Conservation (phyloP, 35 echinoderm and acorn worm genomes). For the Ophioderma brevispina region DNA sequence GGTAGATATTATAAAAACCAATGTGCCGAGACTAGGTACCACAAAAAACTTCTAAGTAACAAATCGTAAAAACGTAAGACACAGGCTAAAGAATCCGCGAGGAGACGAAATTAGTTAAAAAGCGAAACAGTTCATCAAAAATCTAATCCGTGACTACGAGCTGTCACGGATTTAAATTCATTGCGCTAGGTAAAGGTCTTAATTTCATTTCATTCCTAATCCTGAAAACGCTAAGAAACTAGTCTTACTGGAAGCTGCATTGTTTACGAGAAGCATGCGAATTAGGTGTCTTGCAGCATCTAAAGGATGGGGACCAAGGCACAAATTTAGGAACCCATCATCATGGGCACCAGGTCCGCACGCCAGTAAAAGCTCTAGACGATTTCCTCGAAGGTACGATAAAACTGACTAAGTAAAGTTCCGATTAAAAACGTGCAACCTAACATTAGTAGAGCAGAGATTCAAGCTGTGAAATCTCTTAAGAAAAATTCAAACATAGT, state of each 20-base stretch:
- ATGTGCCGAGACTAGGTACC: no score
- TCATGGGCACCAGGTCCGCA: slow-evolving; percentile 1
- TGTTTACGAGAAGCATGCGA: slow-evolving; percentile 7
- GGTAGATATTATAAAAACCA: no score
- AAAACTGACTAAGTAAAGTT: slow-evolving; percentile 19
- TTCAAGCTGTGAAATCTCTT: neutral
- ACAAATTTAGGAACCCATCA: neutral
- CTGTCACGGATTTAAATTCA: neutral
- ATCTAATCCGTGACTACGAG: neutral
- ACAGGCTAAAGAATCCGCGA: neutral
- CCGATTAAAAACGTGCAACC: neutral
- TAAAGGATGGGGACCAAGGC: neutral
- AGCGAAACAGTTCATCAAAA: neutral
- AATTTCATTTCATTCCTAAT: slow-evolving; percentile 7
- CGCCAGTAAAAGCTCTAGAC: neutral
- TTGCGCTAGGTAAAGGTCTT: neutral
- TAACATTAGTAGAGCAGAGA: neutral
- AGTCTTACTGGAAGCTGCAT: neutral
- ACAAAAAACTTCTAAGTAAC: no score
- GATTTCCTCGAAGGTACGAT: neutral
- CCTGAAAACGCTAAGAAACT: neutral
- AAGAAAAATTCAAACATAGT: neutral
- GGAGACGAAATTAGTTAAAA: neutral
- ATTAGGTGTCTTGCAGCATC: neutral
- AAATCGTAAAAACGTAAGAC: neutral